phyloP scores from a whole-genome alignment of 2,113 vertebrate genomes.

The Ranitomeya variabilis region DNA sequence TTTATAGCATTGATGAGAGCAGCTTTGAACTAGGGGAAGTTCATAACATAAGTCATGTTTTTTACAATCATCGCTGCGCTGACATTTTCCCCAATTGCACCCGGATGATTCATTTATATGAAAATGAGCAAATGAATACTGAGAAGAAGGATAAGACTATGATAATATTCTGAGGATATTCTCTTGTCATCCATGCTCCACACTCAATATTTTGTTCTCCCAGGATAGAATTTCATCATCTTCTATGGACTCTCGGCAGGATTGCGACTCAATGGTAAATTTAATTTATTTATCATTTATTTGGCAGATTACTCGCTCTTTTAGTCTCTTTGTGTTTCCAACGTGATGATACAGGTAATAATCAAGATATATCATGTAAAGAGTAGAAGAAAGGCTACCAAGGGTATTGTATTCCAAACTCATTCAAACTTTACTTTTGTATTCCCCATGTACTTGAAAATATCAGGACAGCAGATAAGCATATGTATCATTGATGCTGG shows the following conservation, averaged over 20 bases:
- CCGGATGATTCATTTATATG: constrained; percentile 51
- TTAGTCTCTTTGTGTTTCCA: constrained; percentile 24
- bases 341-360: background rate
- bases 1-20: constrained; percentile 49
- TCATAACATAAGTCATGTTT: constrained; percentile 52
- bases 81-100: constrained; percentile 52
- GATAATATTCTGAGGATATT: constrained; percentile 47
- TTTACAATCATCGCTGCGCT: constrained; percentile 42
- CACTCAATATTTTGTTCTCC: constrained; percentile 40
- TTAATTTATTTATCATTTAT: constrained; percentile 46
- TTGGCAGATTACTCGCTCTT: constrained; percentile 32
- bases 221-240: constrained; percentile 35
- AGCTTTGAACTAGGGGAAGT: constrained; percentile 48
- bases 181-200: constrained; percentile 13
- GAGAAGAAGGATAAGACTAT: constrained; percentile 48
- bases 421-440: background rate
- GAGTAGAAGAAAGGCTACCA: background rate
- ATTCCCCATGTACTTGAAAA: background rate
- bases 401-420: background rate
- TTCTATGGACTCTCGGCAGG: constrained; percentile 15
- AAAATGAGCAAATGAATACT: constrained; percentile 48
- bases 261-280: background rate
- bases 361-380: background rate
- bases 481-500: background rate
- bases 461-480: background rate